These are phyloP conservation scores for Lasioglossum marginatum DNA, from an alignment of 2,888 invertebrate species.

Conservation along the genomic window DNA sequence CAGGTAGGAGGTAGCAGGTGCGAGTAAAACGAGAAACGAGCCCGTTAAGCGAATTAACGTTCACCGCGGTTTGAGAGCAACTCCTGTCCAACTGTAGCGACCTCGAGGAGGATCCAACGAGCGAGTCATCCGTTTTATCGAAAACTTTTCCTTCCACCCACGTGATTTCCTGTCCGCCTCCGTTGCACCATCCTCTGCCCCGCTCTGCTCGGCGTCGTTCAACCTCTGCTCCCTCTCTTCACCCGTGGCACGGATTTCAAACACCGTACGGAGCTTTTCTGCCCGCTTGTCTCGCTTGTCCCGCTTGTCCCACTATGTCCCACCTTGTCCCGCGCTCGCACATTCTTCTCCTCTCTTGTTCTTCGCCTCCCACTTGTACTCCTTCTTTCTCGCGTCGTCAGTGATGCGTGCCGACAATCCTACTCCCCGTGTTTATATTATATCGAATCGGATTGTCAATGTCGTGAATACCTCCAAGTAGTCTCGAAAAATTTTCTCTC, in stretches of 20 bases:
- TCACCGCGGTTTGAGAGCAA: conserved; percentile 51
- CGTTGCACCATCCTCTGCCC: not conserved
- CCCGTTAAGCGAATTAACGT: conserved; percentile 72
- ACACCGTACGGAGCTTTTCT: not conserved
- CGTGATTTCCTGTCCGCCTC: conserved; percentile 12
- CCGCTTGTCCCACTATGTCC: too few species aligned
- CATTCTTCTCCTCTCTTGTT: not conserved
- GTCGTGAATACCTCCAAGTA: not conserved
- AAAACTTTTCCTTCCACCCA: conserved; percentile 58
- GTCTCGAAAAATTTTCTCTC: conserved; percentile 1
- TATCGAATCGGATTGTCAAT: not conserved
- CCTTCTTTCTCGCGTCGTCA: not conserved
- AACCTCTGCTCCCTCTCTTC: not conserved
- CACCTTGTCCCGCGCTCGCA: not conserved
- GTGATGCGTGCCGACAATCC: not conserved
- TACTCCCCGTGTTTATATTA: not conserved
- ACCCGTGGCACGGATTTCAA: conserved; percentile 17
- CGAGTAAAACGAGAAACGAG: conserved; percentile 63
- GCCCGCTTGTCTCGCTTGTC: not conserved
- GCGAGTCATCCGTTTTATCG: conserved; percentile 48
- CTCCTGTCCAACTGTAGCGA: conserved; percentile 49
- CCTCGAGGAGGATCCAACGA: not conserved
- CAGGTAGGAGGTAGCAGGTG: conserved; percentile 49
- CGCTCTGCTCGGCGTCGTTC: not conserved
- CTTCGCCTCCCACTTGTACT: not conserved